Evolutionary conservation across 2,113 vertebrate genomes (phyloP).

Genomic region (Acanthochromis polyacanthus): DNA sequence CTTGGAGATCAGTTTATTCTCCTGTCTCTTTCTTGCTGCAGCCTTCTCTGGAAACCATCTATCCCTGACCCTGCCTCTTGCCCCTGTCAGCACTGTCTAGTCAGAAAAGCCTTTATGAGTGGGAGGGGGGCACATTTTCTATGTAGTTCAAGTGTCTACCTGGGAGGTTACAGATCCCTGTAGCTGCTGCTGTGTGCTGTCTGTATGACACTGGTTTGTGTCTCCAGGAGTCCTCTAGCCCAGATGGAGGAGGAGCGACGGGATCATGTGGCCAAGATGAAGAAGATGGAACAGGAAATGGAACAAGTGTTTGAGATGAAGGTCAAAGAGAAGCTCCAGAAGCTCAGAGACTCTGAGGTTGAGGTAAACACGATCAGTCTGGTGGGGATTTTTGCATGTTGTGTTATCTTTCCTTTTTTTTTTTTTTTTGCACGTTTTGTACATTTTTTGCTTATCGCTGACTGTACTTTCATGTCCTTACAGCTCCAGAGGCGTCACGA

Average conservation of each 20-base stretch:
- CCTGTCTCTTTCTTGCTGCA: too few relatives aligned
- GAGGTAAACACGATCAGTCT: slow-evolving; percentile 83
- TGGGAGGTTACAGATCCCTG: too few relatives aligned
- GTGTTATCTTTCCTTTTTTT: neutral
- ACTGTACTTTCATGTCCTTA: neutral
- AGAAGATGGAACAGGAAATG: slow-evolving; percentile 99
- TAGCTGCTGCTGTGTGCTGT: neutral
- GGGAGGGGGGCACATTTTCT: too few relatives aligned
- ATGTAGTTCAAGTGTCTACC: too few relatives aligned
- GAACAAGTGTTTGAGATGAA: slow-evolving; percentile 99
- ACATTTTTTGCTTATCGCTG: neutral
- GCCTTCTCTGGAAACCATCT: too few relatives aligned
- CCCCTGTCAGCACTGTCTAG: too few relatives aligned
- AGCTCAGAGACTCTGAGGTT: slow-evolving; percentile 94
- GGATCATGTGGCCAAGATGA: slow-evolving; percentile 96
- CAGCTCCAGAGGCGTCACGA: slow-evolving; percentile 94
- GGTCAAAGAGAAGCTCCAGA: slow-evolving; percentile 97
- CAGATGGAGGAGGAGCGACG: slow-evolving; percentile 97
- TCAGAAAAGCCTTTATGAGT: too few relatives aligned
- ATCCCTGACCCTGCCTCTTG: too few relatives aligned
- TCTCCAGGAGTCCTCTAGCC: slow-evolving; percentile 91
- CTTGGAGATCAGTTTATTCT: too few relatives aligned
- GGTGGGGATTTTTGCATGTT: neutral
- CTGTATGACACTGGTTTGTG: slow-evolving; percentile 27
- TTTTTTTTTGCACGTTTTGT: neutral